Base-by-base conservation (phyloP, 53 echinoderm and acorn worm genomes). In the Crossaster papposus region DNA sequence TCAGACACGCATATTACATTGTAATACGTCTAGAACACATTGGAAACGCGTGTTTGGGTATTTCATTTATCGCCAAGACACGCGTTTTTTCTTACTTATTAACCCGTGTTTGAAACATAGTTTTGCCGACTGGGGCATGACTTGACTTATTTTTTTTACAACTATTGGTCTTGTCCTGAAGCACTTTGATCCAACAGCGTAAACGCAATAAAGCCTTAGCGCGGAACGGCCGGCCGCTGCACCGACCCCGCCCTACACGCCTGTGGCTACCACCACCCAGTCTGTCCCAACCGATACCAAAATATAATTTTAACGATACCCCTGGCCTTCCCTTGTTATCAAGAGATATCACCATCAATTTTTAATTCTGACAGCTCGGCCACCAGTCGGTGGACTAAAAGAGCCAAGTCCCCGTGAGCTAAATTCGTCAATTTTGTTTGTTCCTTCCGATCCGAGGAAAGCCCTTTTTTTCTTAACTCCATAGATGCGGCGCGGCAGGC, bases 291-390 rank as follows among this genome's bases (percentile, higher is more conserved):
- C 55, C 33, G 22, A 87, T 13, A 23, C 74, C 37, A 24, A 36
- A 87, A 87, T 87, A 87, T 76, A 75, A 76, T 87, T 87, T 87
- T 76, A 87, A 87, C 58, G 87, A 87, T 87, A 87, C 77, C 87
- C 71, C 58, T 54, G 76, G 87, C 77, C 87, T 32, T 33, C 35
- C 44, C n/a, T n/a, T n/a, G n/a, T n/a, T 44, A 5, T 44, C 44
- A 28, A 13, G 23, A 62, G 76, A 76, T 54, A 51, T 84, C 50
- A 51, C 53, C 87, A 77, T 87, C 54, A 87, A 63, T 87, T 52
- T 76, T 87, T 87, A 14, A 87, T 87, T 76, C 62, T 54, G 85
- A 75, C 87, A 87, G 71, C 87, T 58, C 72, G 33, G n/a, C 75
- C 87, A 87, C 87, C 87, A 87, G 87, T 87, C 87, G 77, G 76